Conservation (phyloP, 2,888 invertebrate species). For the Palloptera scutellata region DNA sequence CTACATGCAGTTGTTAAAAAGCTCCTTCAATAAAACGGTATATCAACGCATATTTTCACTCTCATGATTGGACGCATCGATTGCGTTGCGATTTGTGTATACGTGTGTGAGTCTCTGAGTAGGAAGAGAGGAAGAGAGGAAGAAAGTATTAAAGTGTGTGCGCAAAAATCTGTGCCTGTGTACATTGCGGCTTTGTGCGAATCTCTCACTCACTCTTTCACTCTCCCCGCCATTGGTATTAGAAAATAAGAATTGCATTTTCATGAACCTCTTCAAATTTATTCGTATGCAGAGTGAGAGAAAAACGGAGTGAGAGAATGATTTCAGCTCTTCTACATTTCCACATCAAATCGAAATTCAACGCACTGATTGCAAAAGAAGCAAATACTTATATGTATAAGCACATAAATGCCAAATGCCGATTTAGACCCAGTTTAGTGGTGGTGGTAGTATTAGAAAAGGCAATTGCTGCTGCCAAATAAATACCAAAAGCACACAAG, state of each 20-base stretch:
- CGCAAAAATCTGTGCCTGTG: slow-evolving; percentile 4
- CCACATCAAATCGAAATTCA: no score
- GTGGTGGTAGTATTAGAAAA: no score
- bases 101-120: slow-evolving; percentile 17
- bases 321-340: no score
- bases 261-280: slow-evolving; percentile 52
- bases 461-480: slow-evolving; percentile 12
- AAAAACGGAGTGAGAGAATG: no score
- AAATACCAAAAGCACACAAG: slow-evolving; percentile 10
- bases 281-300: no score
- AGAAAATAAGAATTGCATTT: slow-evolving; percentile 61
- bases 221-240: slow-evolving; percentile 7
- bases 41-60: slow-evolving; percentile 32
- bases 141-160: not conserved
- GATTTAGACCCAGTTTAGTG: slow-evolving; percentile 25
- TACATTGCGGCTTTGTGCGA: slow-evolving; percentile 16
- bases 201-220: no score
- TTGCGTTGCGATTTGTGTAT: slow-evolving; percentile 34
- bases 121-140: no score
- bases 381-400: no score
- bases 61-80: slow-evolving; percentile 34
- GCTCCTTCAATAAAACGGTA: slow-evolving; percentile 19
- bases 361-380: no score
- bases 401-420: not conserved
- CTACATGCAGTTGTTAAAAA: no score